Conservation (phyloP, 1,140 invertebrate species). For the Bombus turneri region DNA sequence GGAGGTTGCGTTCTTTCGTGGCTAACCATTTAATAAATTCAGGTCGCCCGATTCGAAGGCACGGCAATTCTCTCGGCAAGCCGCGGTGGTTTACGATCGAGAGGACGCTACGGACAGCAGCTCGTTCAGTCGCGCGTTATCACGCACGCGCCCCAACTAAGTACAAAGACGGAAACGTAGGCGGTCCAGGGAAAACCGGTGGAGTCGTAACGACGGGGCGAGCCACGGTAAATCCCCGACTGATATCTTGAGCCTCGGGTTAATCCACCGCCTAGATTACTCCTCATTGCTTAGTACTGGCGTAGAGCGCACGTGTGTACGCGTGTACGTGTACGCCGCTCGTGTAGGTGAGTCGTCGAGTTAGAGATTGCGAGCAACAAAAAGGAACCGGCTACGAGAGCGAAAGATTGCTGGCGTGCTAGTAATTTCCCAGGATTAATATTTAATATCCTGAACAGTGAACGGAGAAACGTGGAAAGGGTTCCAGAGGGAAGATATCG, state of each 20-base stretch:
- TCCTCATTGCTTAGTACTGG: constrained; percentile 68
- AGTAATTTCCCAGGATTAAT: constrained; percentile 82
- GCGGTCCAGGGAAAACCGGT: constrained; percentile 17
- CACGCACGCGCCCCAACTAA: background rate
- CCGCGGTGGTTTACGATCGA: constrained; percentile 13
- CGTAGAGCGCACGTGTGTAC: background rate
- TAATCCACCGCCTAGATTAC: constrained; percentile 77
- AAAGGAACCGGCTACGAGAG: constrained; percentile 59
- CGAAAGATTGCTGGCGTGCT: constrained; percentile 75
- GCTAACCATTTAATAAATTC: constrained; percentile 37
- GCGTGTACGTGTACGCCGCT: background rate
- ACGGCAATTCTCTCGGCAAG: background rate
- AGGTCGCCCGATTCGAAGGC: no score
- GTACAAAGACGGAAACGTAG: constrained; percentile 21
- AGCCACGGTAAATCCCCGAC: constrained; percentile 68
- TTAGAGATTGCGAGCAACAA: constrained; percentile 73
- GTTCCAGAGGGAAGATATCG: constrained; percentile 11
- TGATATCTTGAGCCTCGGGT: constrained; percentile 75
- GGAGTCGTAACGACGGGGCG: constrained; percentile 50
- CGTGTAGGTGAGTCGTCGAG: constrained; percentile 42
- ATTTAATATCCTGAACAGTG: constrained; percentile 78
- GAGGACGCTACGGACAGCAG: background rate
- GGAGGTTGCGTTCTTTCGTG: background rate
- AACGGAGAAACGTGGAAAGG: constrained; percentile 23
- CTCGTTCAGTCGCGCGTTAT: background rate